Conservation (phyloP, 2,113 vertebrate genomes). For the Perca flavescens region DNA sequence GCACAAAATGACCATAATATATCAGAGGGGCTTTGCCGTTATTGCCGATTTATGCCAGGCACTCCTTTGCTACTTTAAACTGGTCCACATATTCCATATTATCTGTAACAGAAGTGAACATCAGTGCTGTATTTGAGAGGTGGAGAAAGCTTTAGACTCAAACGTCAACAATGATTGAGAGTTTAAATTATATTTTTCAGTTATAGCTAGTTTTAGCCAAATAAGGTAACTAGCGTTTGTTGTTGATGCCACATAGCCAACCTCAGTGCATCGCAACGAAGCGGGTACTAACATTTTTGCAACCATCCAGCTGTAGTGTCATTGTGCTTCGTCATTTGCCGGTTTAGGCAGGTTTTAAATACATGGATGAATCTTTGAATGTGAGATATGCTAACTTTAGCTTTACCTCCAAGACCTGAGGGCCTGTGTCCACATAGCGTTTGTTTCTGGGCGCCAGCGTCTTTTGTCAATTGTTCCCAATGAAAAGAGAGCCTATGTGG, state of each 20-base stretch:
- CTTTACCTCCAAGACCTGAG: neutral
- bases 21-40: neutral
- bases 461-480: too few species aligned
- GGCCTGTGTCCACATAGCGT: too few species aligned
- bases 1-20: neutral
- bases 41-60: neutral
- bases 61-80: neutral
- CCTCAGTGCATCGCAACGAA: neutral
- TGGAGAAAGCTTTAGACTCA: neutral
- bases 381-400: neutral
- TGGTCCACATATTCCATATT: neutral
- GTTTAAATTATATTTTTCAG: neutral
- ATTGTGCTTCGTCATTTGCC: conserved; percentile 21
- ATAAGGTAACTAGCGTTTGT: neutral
- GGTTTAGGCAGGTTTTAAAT: neutral
- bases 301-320: neutral
- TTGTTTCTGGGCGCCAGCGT: too few species aligned
- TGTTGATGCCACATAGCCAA: neutral
- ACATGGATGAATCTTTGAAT: neutral
- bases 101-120: neutral
- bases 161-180: neutral
- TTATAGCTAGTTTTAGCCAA: neutral
- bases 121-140: conserved; percentile 2
- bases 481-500: too few species aligned
- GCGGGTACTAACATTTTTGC: neutral